Base-by-base conservation (phyloP, 2,888 invertebrate genomes). In the Drosophila dives region DNA sequence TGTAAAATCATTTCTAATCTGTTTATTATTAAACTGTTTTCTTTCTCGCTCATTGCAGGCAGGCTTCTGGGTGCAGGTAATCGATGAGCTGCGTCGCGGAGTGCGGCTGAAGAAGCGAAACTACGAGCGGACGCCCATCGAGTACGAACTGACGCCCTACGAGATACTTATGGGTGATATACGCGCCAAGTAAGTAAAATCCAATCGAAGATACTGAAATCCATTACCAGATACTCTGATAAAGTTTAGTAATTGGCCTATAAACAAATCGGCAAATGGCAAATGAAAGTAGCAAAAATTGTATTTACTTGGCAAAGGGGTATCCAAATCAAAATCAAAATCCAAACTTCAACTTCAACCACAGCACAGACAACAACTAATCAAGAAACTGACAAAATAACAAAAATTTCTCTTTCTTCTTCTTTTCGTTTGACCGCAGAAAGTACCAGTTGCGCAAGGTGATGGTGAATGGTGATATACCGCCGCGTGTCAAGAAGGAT, bases 151-250 rank as follows among this genome's bases (percentile, higher is more conserved):
- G 86, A 99, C 99, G 53, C 99, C 99, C 17, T 99, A 98, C 92
- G 99, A 99, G 94, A 98, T 98, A 91, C 95, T 99, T 65, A 98
- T 99, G 97, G 98, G 98, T 92, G 99, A 99, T 92, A 99, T 99
- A 91, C 94, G 98, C 85, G 96, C 97, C 72, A 95, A 97, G 92
- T 95, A 72, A 88, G 87, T 83, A 51, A 34, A 51, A 32, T 8
- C 32, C 36, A 54, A 64, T 49, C 59, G 50, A 63, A 53, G 54
- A 23, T 4, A 29, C 10, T 33, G 26, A 60, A 54, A 4, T 17
- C 10, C 2, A 17, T 10, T 29, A 29, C 10, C 10, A 10, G 17
- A 49, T 11, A 29, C 11, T 17, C 11, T 50, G 17, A 29, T 49
- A 5, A 29, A 23, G 11, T n/a, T 42, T 2, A 5, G 11, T n/a